Evolutionary conservation across 2,888 invertebrate species (phyloP).

Genomic region (Melanophora roralis): DNA sequence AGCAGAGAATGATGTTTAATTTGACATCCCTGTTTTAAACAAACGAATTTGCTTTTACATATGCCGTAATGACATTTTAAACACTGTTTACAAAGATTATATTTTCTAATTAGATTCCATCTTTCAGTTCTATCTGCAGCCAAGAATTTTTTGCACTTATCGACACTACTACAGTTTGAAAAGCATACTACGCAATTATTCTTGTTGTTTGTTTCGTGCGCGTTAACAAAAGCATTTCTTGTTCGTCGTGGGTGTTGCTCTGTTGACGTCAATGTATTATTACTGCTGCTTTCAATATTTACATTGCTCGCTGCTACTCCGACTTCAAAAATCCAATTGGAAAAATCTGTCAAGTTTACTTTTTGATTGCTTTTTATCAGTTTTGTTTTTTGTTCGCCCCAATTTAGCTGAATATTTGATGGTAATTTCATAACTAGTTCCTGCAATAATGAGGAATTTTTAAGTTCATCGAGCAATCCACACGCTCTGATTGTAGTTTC

Average conservation of each 20-base stretch:
- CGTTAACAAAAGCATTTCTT: too few relatives aligned
- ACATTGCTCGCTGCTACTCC: conserved; percentile 18
- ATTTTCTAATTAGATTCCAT: conserved; percentile 11
- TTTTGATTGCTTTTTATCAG: conserved; percentile 21
- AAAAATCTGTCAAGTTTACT: conserved; percentile 2
- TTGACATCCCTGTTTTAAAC: background rate
- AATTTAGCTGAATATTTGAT: conserved; percentile 34
- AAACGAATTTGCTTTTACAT: background rate
- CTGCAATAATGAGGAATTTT: conserved; percentile 39
- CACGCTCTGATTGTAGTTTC: conserved; percentile 33
- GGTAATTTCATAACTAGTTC: conserved; percentile 43
- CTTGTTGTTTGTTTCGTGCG: too few relatives aligned
- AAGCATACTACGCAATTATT: background rate
- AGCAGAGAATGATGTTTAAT: conserved; percentile 14
- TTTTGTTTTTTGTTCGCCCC: conserved; percentile 29
- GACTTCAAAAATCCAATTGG: conserved; percentile 28
- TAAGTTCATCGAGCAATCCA: conserved; percentile 26
- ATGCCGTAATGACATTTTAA: background rate
- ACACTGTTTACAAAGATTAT: conserved; percentile 19
- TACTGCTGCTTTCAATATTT: background rate
- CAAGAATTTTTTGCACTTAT: background rate
- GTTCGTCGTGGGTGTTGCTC: background rate
- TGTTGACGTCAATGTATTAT: background rate
- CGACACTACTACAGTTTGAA: conserved; percentile 1
- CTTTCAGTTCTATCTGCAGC: background rate